Percentiles rank a stretch among this genome's conserved stretches.
Evolutionary conservation across 2,888 invertebrate genomes (phyloP).

Genomic region (Spisula subtruncata): DNA sequence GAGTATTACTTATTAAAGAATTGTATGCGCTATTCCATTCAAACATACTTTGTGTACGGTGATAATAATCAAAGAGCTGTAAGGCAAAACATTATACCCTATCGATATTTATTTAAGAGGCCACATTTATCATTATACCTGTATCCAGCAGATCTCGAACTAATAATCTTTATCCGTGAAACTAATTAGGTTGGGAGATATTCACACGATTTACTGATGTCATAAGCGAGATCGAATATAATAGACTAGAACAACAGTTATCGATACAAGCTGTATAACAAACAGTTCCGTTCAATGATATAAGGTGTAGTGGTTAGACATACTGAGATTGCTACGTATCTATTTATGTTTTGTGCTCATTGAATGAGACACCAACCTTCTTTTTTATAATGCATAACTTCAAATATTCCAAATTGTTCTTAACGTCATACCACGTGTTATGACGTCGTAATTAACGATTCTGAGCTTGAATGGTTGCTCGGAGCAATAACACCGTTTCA

Average conservation of each 20-base stretch:
- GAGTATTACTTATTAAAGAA: too few relatives aligned
- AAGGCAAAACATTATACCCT: neutral
- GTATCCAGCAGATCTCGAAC: neutral
- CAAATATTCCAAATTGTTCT: neutral
- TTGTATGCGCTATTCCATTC: too few relatives aligned
- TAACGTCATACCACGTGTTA: neutral
- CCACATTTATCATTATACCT: neutral
- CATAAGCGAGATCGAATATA: neutral
- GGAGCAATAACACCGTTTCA: too few relatives aligned
- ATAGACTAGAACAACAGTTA: neutral
- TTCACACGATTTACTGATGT: neutral
- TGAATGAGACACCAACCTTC: neutral
- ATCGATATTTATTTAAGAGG: neutral
- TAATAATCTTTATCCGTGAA: neutral
- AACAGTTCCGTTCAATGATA: neutral
- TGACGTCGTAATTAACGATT: too few relatives aligned
- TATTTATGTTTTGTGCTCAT: too few relatives aligned
- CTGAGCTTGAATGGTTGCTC: too few relatives aligned
- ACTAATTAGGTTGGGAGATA: constrained; percentile 15
- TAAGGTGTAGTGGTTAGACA: neutral
- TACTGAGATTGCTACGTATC: neutral
- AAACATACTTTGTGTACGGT: too few relatives aligned
- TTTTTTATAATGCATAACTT: neutral
- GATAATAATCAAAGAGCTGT: too few relatives aligned
- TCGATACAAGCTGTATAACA: neutral